Percentiles rank a stretch among this genome's conserved stretches.
These are phyloP conservation scores for Ooceraea biroi DNA, from an alignment of 1,140 invertebrate species.

Conservation along the genomic window DNA sequence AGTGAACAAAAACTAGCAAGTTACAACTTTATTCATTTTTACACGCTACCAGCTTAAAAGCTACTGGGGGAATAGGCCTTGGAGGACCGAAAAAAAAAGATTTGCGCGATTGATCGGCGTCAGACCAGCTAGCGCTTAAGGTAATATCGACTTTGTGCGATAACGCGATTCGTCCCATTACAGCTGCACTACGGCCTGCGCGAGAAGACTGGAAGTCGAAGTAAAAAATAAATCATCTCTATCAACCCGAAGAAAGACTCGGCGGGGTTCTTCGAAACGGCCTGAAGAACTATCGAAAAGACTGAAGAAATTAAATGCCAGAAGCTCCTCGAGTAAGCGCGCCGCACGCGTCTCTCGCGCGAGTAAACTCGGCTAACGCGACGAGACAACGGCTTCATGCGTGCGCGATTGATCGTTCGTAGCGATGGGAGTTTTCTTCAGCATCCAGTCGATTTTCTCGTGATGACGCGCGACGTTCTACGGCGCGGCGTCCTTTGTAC, in stretches of 20 bases:
- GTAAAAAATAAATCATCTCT: conserved; percentile 1
- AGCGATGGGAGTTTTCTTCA: too few relatives aligned
- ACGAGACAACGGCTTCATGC: background rate
- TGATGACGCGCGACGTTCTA: conserved; percentile 13
- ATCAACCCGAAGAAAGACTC: background rate
- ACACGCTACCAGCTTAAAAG: conserved; percentile 56
- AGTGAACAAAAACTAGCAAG: conserved; percentile 65
- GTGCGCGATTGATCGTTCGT: background rate
- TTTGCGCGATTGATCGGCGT: conserved; percentile 1
- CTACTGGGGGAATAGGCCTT: conserved; percentile 61
- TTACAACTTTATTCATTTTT: conserved; percentile 67
- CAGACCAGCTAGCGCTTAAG: conserved; percentile 29
- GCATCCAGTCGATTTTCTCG: conserved; percentile 25
- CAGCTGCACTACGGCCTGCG: background rate
- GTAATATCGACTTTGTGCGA: background rate
- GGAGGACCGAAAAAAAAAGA: conserved; percentile 49
- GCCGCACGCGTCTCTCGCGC: background rate
- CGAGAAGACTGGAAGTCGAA: background rate
- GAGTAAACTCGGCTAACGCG: background rate
- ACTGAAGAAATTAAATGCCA: background rate
- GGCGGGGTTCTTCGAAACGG: background rate
- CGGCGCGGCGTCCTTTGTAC: conserved; percentile 57
- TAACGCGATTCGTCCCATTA: background rate
- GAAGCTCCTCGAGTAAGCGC: conserved; percentile 5
- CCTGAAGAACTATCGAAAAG: background rate